Evolutionary conservation across 2,888 invertebrate species (phyloP).

Genomic region (Lithosia quadra): DNA sequence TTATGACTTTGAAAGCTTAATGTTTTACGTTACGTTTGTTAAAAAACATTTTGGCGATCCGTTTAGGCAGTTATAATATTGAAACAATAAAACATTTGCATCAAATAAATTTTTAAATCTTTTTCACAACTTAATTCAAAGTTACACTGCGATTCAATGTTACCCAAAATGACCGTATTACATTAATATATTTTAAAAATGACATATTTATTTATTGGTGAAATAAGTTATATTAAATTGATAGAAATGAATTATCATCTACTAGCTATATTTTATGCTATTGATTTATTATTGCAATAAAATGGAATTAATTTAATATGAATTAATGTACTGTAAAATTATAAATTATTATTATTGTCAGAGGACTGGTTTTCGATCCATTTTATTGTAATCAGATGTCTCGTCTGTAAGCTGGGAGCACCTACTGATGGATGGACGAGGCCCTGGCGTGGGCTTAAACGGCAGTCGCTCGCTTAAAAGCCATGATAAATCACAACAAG

Average conservation of each 20-base stretch:
- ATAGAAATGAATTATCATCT: neutral
- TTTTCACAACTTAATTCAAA: too few relatives aligned
- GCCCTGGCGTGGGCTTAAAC: neutral
- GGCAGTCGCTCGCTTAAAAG: neutral
- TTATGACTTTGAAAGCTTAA: too few relatives aligned
- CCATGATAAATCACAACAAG: neutral
- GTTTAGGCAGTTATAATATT: too few relatives aligned
- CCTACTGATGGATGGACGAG: neutral
- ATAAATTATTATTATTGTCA: neutral
- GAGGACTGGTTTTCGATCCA: neutral
- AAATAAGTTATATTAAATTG: neutral
- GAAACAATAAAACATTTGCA: too few relatives aligned
- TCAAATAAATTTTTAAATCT: too few relatives aligned
- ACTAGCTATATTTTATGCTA: neutral
- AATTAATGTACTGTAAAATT: neutral
- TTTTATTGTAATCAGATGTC: neutral
- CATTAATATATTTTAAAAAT: neutral
- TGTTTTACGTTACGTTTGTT: too few relatives aligned
- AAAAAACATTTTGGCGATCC: too few relatives aligned
- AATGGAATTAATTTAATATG: neutral
- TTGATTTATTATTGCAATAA: neutral
- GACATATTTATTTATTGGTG: neutral
- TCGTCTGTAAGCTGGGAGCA: neutral
- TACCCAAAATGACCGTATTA: too few relatives aligned
- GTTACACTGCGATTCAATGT: too few relatives aligned